A percentile compares a stretch with the other conserved stretches of the same genome.
These are phyloP conservation scores for pig (Sus scrofa) DNA, from an alignment of 2,113 vertebrate species.

Conservation along the genomic window DNA sequence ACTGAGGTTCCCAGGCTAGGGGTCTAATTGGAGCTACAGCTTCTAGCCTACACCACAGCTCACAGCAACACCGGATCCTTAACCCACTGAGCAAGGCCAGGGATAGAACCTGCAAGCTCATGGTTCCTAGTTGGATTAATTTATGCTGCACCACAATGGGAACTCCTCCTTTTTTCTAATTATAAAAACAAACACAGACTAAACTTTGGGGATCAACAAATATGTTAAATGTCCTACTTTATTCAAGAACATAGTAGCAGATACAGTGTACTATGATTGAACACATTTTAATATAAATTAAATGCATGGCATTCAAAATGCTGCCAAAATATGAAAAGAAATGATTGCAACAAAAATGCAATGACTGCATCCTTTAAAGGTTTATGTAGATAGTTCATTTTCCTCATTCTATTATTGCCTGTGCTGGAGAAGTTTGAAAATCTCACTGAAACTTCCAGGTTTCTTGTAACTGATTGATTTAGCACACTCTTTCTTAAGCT, in stretches of 20 bases:
- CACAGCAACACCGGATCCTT: too few species aligned
- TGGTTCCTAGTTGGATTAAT: too few species aligned
- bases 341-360: not conserved
- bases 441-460: slow-evolving; percentile 21
- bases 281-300: slow-evolving; percentile 8
- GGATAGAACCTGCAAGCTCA: too few species aligned
- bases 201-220: not conserved
- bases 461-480: slow-evolving; percentile 58
- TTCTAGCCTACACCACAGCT: too few species aligned
- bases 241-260: slow-evolving; percentile 17
- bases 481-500: slow-evolving; percentile 2
- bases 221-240: not conserved
- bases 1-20: too few species aligned
- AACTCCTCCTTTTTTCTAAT: too few species aligned
- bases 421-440: slow-evolving; percentile 21
- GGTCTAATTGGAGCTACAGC: too few species aligned
- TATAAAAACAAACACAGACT: not conserved
- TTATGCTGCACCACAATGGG: too few species aligned
- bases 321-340: not conserved
- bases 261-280: not conserved
- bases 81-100: too few species aligned
- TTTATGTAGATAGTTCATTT: slow-evolving; percentile 39
- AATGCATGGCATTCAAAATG: not conserved
- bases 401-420: not conserved
- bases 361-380: not conserved